Conservation (phyloP, 2,888 invertebrate species). For the Tiliacea citrago region DNA sequence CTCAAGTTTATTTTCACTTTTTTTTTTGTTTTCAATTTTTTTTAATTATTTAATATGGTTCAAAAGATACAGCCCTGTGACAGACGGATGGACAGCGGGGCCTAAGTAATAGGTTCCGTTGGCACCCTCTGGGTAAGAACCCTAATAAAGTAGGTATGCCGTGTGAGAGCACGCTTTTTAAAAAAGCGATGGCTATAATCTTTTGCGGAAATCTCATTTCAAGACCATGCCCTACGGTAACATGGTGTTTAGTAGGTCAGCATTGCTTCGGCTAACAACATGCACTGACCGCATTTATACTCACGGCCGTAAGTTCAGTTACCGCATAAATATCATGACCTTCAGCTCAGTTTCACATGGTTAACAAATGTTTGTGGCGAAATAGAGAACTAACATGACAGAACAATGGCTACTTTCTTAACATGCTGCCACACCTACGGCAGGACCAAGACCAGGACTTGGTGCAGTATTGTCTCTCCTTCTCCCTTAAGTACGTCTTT, state of each 20-base stretch:
- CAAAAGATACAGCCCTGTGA: not conserved
- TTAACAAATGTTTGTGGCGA: not conserved
- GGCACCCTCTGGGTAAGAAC: not conserved
- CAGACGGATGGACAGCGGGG: not conserved
- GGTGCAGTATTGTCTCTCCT: no score
- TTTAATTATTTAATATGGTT: no score
- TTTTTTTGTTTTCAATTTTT: no score
- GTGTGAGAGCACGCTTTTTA: not conserved
- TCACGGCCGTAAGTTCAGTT: constrained; percentile 40
- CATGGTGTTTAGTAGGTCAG: constrained; percentile 6
- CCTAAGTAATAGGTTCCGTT: not conserved
- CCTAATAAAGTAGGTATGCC: not conserved
- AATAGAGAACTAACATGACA: not conserved
- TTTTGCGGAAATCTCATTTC: not conserved
- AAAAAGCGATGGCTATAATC: not conserved
- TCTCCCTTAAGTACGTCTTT: no score
- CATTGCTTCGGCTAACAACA: not conserved
- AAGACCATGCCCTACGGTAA: constrained; percentile 26
- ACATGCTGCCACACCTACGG: no score
- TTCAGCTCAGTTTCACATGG: not conserved
- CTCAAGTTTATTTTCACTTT: no score
- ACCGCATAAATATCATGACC: constrained; percentile 31
- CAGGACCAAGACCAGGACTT: no score
- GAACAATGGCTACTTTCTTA: not conserved
- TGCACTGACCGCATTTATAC: constrained; percentile 45